These are phyloP conservation scores for Junco hyemalis DNA, from an alignment of 2,113 vertebrate genomes.

Conservation along the genomic window DNA sequence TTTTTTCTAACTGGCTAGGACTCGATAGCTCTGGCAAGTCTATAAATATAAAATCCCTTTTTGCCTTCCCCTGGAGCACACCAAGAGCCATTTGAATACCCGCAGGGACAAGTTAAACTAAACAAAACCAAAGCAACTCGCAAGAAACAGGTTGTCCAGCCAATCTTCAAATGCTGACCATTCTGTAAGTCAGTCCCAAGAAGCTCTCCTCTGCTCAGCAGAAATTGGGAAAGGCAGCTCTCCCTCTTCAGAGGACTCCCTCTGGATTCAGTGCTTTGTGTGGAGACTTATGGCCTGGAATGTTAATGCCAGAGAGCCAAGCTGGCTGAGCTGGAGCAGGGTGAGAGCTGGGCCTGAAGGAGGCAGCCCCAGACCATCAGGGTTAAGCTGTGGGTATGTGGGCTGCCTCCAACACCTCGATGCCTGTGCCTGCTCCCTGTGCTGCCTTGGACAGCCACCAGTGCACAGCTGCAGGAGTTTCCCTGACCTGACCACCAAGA, in stretches of 20 bases:
- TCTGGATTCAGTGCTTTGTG: neutral
- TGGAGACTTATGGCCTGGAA: neutral
- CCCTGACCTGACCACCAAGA: neutral
- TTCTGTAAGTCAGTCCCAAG: neutral
- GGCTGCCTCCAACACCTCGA: neutral
- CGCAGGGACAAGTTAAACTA: neutral
- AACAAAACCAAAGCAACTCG: neutral
- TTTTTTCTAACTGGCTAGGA: conserved; percentile 30
- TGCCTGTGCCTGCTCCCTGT: neutral
- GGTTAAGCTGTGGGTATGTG: neutral
- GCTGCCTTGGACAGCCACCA: neutral
- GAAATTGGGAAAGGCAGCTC: neutral
- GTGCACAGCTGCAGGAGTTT: neutral
- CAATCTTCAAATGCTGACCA: neutral
- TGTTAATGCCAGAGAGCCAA: neutral
- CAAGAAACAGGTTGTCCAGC: neutral
- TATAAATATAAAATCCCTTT: conserved; percentile 27
- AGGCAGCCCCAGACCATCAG: neutral
- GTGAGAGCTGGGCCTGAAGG: neutral
- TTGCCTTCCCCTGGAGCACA: neutral
- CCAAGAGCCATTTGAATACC: neutral
- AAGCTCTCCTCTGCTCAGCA: neutral
- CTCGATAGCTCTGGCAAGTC: neutral
- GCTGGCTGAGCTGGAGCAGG: neutral
- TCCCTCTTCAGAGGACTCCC: neutral